Evolutionary conservation across 2,888 invertebrate species (phyloP), one percentile per base, ranked within the genome.

Genomic region (Agriopis marginaria): DNA sequence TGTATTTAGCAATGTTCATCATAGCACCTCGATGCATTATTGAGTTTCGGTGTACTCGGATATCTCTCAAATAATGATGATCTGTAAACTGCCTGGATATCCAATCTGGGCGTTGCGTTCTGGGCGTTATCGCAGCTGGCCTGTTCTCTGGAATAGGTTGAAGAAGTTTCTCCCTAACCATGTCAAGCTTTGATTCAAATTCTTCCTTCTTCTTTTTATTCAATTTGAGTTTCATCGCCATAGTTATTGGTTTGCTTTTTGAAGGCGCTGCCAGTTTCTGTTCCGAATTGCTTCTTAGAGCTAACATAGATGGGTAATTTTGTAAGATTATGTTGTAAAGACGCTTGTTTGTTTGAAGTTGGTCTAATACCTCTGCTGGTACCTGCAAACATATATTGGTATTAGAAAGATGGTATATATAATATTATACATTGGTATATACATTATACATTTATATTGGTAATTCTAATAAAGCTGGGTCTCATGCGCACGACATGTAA

Each of bases 1-100:
- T 96, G 87, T 98, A 98, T 77, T 97, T 97, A 75, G 97, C 96
- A 73, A 97, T 96, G 85, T 97, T 98, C 85, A 98, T 94, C 95
- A 98, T 97, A 63, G 98, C 98, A 32, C 97, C 97, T 54, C 98
- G 96, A 87, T 98, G 98, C 95, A 98, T 97, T 65, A 98, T 96
- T 3, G 97, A 97, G 85, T 97, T 97, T 77, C 97, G 95, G 85
- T 97, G 97, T 8, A 97, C 95, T 78, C 96, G 92, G 59, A 97
- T 95, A 78, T 96, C 95, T 83, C 96, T 96, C 64, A 97, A 93
- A 81, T 97, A 97, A 82, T 97, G 95, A 56, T 96, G 96, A 81
- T 96, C 94, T 9, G 95, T 94, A 59, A 96, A 94, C 67, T 96
- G 95, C 70, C 95, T 93, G 39, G 89, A 79, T 60, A 91, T 84